phyloP scores from a whole-genome alignment of 2,888 invertebrate species.

The Drosophila neotestacea region DNA sequence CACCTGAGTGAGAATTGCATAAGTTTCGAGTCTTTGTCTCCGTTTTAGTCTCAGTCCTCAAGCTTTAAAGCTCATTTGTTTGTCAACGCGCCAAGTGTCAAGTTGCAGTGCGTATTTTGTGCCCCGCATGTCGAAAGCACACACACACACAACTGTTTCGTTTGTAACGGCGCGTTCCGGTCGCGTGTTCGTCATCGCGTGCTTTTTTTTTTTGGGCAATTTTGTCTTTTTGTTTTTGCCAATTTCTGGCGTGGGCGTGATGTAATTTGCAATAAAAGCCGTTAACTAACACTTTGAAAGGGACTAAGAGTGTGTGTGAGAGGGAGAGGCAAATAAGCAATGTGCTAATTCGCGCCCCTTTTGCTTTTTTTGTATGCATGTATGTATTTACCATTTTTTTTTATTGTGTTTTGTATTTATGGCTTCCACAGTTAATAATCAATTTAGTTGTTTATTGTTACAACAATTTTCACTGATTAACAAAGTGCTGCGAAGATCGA shows the following conservation, averaged over 20 bases:
- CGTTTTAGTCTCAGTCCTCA: constrained; percentile 40
- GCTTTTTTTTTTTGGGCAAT: constrained; percentile 17
- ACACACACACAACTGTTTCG: constrained; percentile 28
- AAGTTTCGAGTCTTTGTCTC: constrained; percentile 57
- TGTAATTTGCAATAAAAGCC: constrained; percentile 78
- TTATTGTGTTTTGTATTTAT: constrained; percentile 24
- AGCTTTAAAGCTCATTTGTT: constrained; percentile 67
- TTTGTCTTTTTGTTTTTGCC: constrained; percentile 32
- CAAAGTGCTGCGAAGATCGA: constrained; percentile 40
- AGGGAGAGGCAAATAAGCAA: constrained; percentile 28
- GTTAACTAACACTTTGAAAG: constrained; percentile 68
- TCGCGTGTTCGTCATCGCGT: constrained; percentile 77
- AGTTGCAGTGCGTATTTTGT: constrained; percentile 56
- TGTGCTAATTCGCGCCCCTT: constrained; percentile 67
- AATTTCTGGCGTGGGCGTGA: constrained; percentile 71
- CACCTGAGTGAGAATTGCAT: constrained; percentile 72
- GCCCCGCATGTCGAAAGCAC: too few species aligned
- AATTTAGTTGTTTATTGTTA: constrained; percentile 74
- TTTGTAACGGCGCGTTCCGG: constrained; percentile 67
- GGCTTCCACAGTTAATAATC: constrained; percentile 65
- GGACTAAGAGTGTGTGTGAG: not conserved
- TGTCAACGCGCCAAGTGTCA: constrained; percentile 63
- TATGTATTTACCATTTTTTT: constrained; percentile 19
- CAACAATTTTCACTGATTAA: constrained; percentile 46
- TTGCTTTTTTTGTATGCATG: constrained; percentile 23